Evolutionary conservation across 1,140 invertebrate species (phyloP).

Genomic region (Drosophila chauvacae): DNA sequence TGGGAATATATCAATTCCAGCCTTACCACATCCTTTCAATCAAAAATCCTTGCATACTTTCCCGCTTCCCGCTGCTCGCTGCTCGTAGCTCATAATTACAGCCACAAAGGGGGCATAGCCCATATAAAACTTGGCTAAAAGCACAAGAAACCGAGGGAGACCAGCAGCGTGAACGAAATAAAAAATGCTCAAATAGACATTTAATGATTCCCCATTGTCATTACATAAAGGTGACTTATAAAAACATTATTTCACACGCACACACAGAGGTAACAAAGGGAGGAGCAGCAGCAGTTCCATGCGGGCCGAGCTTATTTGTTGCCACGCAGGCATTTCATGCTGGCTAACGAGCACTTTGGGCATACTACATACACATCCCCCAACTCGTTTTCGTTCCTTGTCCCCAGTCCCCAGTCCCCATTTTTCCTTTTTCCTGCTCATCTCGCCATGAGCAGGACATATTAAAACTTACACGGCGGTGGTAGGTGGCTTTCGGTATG

Average conservation of each 20-base stretch:
- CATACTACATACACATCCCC: slow-evolving; percentile 36
- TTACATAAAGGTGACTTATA: slow-evolving; percentile 82
- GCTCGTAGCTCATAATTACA: slow-evolving; percentile 33
- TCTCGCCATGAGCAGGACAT: slow-evolving; percentile 18
- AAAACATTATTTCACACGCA: slow-evolving; percentile 79
- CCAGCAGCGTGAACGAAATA: slow-evolving; percentile 6
- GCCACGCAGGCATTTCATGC: slow-evolving; percentile 72
- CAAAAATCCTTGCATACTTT: slow-evolving; percentile 24
- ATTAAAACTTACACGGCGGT: slow-evolving; percentile 16
- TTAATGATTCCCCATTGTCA: slow-evolving; percentile 83
- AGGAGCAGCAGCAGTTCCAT: slow-evolving; percentile 26
- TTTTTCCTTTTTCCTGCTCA: neutral
- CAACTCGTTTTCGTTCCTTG: neutral
- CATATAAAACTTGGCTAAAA: slow-evolving; percentile 1
- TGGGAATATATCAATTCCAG: slow-evolving; percentile 17
- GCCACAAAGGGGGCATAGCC: neutral
- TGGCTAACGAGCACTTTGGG: slow-evolving; percentile 73
- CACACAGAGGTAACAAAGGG: slow-evolving; percentile 7
- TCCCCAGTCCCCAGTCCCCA: slow-evolving; percentile 4
- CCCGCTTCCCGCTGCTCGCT: neutral
- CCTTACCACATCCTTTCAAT: slow-evolving; percentile 18
- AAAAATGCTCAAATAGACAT: slow-evolving; percentile 73
- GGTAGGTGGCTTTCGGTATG: neutral
- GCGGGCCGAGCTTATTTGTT: slow-evolving; percentile 67
- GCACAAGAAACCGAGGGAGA: neutral